phyloP scores from a whole-genome alignment of 2,113 vertebrate species.

The Aplodontia rufa region DNA sequence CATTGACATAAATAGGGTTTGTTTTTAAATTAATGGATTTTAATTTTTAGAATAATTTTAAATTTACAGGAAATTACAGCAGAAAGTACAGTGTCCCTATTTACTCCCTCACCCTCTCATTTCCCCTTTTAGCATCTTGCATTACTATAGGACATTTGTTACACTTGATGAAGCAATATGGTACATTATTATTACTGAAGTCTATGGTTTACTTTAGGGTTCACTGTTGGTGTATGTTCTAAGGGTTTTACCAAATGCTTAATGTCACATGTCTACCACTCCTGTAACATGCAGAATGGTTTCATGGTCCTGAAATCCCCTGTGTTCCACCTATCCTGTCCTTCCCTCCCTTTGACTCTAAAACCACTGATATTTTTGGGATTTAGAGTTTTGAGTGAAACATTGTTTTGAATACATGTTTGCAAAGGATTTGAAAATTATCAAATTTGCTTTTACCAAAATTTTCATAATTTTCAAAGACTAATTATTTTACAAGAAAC shows the following conservation, averaged over 20 bases:
- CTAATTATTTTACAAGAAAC: conserved; percentile 31
- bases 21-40: too few species aligned
- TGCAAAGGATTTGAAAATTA: conserved; percentile 16
- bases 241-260: neutral
- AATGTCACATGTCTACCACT: neutral
- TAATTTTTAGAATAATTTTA: neutral
- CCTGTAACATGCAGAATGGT: neutral
- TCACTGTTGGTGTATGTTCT: neutral
- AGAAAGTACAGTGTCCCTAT: neutral
- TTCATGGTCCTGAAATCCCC: neutral
- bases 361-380: conserved; percentile 12
- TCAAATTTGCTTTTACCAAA: conserved; percentile 28
- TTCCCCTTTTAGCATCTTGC: neutral
- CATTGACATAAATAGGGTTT: too few species aligned
- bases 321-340: neutral
- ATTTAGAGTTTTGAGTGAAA: neutral
- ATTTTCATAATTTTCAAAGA: conserved; percentile 27
- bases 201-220: neutral
- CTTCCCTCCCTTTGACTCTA: neutral
- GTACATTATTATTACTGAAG: neutral
- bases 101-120: neutral
- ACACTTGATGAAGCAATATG: neutral
- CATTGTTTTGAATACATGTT: conserved; percentile 37
- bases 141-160: conserved; percentile 7
- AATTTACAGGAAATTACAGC: conserved; percentile 37